Evolutionary conservation across 1,140 invertebrate genomes (phyloP).

Genomic region (Drosophila lowei): DNA sequence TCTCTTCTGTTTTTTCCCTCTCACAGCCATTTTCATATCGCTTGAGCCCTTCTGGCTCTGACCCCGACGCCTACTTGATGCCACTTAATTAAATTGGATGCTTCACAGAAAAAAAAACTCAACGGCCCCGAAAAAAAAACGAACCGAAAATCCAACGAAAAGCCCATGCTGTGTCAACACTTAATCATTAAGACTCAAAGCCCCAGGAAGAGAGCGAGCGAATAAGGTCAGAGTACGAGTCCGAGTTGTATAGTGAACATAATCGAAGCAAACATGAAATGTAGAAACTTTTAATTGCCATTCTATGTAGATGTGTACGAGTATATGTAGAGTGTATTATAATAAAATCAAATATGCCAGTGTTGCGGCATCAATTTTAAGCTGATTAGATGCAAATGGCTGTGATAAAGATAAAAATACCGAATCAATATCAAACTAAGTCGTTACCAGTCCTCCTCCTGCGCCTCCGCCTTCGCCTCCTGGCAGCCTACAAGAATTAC

Average conservation of each 20-base stretch:
- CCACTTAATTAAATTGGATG: slow-evolving; percentile 71
- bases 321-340: slow-evolving; percentile 16
- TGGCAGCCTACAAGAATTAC: slow-evolving; percentile 32
- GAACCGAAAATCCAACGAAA: slow-evolving; percentile 8
- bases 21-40: background rate
- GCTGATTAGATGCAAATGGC: slow-evolving; percentile 75
- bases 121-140: slow-evolving; percentile 6
- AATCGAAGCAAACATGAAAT: slow-evolving; percentile 22
- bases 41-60: slow-evolving; percentile 27
- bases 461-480: background rate
- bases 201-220: slow-evolving; percentile 16
- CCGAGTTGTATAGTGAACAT: slow-evolving; percentile 5
- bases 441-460: slow-evolving; percentile 30
- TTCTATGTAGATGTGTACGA: slow-evolving; percentile 29
- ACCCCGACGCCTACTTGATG: slow-evolving; percentile 28
- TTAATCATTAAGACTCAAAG: slow-evolving; percentile 52
- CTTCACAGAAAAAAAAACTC: slow-evolving; percentile 20
- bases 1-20: slow-evolving; percentile 3
- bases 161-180: slow-evolving; percentile 52
- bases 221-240: slow-evolving; percentile 25
- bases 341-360: slow-evolving; percentile 71
- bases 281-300: slow-evolving; percentile 54
- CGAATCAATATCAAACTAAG: slow-evolving; percentile 74
- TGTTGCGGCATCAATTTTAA: slow-evolving; percentile 44
- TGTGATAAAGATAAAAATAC: slow-evolving; percentile 61